Evolutionary conservation across 2,888 invertebrate species (phyloP).

Genomic region (Pseudococcus jackbeardsleyi): DNA sequence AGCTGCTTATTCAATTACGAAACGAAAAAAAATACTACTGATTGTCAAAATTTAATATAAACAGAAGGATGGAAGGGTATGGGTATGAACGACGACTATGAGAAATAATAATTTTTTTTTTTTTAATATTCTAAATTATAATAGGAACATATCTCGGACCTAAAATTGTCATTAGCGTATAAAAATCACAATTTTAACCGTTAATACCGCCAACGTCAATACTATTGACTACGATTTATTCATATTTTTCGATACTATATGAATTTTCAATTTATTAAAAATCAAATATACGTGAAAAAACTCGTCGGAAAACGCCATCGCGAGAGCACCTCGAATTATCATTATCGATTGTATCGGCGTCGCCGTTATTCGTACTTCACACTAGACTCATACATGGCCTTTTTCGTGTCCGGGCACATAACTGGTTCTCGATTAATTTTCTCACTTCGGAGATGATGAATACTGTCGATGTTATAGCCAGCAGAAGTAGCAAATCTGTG

Average conservation of each 20-base stretch:
- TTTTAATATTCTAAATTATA: slow-evolving; percentile 11
- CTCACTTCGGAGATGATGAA: slow-evolving; percentile 94
- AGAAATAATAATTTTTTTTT: slow-evolving; percentile 23
- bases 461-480: slow-evolving; percentile 94
- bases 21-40: background rate
- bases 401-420: slow-evolving; percentile 60
- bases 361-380: slow-evolving; percentile 1
- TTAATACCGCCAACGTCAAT: slow-evolving; percentile 49
- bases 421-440: slow-evolving; percentile 80
- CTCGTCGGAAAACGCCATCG: background rate
- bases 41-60: slow-evolving; percentile 7
- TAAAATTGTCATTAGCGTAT: slow-evolving; percentile 43
- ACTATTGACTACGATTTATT: slow-evolving; percentile 42
- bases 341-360: slow-evolving; percentile 14
- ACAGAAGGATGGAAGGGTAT: background rate
- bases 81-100: background rate
- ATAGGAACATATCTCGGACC: slow-evolving; percentile 46
- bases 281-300: background rate
- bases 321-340: background rate
- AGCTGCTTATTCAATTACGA: background rate
- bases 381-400: slow-evolving; percentile 62
- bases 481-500: slow-evolving; percentile 90
- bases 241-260: slow-evolving; percentile 39
- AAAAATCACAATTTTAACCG: slow-evolving; percentile 54
- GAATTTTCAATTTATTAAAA: slow-evolving; percentile 32